Evolutionary conservation across 2,888 invertebrate species (phyloP), one percentile per base, ranked within the genome.

Genomic region (Erebia epiphron): DNA sequence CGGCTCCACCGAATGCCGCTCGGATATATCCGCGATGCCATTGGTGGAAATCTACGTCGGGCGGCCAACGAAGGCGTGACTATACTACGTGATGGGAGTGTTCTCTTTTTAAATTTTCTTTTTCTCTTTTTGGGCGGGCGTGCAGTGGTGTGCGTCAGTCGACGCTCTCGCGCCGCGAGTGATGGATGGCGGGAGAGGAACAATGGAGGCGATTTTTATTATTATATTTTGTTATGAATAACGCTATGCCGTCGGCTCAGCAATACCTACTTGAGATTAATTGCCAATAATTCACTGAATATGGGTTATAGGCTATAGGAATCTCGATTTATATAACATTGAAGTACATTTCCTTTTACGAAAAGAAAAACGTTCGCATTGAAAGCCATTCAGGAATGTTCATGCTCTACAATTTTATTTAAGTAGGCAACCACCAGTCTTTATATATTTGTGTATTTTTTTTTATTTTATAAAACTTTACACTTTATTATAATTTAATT

Each of bases 41-140:
- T 90, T 90, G 89, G 88, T 73, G 65, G 80, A 74, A 63, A 69
- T 70, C 65, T 41, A 57, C 71, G 76, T 73, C 87, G 81, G 90
- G 90, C 89, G 89, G 89, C 82, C 75, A 81, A 75, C 72, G 76
- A 76, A 77, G 92, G 92, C 87, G 91, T 89, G 77, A 83, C 82
- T 73, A 78, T 70, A 73, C 72, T 73, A 72, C 77, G 77, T 83
- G 84, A 87, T 92, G 93, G 91, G 93, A 86, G 92, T 90, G 91
- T 91, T 90, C 90, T 85, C 86, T 91, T 91, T 91, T 89, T 85
- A 89, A 86, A 89, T 91, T 90, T 91, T 90, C 90, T 91, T 92
- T 92, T 92, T 91, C 90, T 90, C 89, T 88, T 92, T 92, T 93
- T 91, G 91, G 91, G 89, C 90, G 89, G 89, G 86, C 80, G 82